These are phyloP conservation scores for Pelosia muscerda DNA, from an alignment of 2,888 invertebrate species.

Conservation along the genomic window DNA sequence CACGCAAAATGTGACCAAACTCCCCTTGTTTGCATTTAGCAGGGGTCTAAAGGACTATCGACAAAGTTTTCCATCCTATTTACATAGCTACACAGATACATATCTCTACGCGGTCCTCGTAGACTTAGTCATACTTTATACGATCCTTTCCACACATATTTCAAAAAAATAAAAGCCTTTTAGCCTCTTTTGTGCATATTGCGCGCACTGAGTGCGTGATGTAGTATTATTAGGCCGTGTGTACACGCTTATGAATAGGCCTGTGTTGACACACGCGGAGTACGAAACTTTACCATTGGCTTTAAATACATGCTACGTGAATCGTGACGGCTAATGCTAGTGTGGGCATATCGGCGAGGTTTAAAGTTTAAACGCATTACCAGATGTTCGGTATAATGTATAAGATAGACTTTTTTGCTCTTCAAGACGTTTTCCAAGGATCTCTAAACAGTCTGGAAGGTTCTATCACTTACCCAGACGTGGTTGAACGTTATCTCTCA, in stretches of 20 bases:
- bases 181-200: neutral
- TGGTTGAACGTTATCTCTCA: neutral
- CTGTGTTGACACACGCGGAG: no score
- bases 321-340: no score
- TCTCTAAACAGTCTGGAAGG: neutral
- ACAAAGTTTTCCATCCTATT: neutral
- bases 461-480: neutral
- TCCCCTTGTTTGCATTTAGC: slow-evolving; percentile 36
- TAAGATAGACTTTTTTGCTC: neutral
- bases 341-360: no score
- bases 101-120: neutral
- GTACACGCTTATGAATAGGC: no score
- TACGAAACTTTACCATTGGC: no score
- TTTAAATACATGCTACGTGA: no score
- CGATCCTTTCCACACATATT: neutral
- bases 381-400: no score
- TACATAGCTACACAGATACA: slow-evolving; percentile 1
- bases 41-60: neutral
- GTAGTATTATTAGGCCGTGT: neutral
- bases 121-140: neutral
- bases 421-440: neutral
- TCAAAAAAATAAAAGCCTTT: neutral
- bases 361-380: no score
- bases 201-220: neutral
- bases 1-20: slow-evolving; percentile 29